Evolutionary conservation across 2,888 invertebrate genomes (phyloP).

Genomic region (Acrobasis repandana): DNA sequence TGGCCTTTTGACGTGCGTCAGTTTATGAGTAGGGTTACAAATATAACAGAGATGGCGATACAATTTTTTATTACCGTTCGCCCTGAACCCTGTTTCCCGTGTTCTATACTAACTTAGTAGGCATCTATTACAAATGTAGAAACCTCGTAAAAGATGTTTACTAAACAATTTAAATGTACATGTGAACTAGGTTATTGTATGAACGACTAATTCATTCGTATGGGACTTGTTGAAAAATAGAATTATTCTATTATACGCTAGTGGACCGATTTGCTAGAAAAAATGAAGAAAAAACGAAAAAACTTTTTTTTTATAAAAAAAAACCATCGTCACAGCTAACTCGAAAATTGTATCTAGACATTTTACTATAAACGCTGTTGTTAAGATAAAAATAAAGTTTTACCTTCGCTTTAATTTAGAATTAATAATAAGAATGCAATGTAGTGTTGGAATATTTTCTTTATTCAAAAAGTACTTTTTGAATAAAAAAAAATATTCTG

Average conservation of each 20-base stretch:
- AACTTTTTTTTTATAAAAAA: neutral
- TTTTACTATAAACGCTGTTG: conserved; percentile 46
- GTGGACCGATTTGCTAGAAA: neutral
- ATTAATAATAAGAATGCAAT: conserved; percentile 61
- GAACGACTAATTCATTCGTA: no score
- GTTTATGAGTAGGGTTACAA: no score
- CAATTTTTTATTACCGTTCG: no score
- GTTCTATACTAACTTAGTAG: no score
- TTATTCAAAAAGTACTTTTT: conserved; percentile 12
- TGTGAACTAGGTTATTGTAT: no score
- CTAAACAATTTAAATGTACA: no score
- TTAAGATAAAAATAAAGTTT: conserved; percentile 44
- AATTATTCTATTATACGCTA: neutral
- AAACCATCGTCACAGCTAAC: conserved; percentile 40
- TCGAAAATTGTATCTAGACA: conserved; percentile 47
- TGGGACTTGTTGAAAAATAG: no score
- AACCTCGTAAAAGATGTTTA: no score
- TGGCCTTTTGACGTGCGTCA: no score
- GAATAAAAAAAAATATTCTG: conserved; percentile 56
- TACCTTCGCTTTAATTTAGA: conserved; percentile 63
- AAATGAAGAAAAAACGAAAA: neutral
- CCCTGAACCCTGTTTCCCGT: no score
- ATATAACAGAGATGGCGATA: no score
- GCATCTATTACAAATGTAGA: no score
- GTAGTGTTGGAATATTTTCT: conserved; percentile 58